Evolutionary conservation across 2,797 vertebrate species (phyloP).

Genomic region (Serranus cabrilla): DNA sequence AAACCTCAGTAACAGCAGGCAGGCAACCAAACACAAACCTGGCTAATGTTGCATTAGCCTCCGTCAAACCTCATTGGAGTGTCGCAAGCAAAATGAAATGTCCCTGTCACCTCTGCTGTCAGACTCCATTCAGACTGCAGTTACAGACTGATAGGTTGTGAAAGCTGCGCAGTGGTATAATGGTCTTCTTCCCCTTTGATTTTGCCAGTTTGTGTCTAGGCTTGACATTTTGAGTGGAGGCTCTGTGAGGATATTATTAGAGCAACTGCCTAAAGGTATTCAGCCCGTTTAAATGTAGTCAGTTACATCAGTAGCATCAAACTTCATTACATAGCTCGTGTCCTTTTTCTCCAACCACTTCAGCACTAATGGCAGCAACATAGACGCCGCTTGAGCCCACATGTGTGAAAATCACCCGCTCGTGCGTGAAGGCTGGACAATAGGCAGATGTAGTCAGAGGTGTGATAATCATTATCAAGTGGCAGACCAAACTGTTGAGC

Average conservation of each 20-base stretch:
- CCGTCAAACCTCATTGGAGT: conserved; percentile 46
- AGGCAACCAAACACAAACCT: conserved; percentile 32
- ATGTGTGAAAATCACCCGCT: conserved; percentile 22
- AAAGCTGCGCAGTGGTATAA: conserved; percentile 50
- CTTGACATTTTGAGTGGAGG: conserved; percentile 73
- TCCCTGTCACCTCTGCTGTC: conserved; percentile 74
- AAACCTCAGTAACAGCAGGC: conserved; percentile 31
- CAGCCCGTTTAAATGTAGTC: conserved; percentile 64
- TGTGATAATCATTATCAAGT: conserved; percentile 47
- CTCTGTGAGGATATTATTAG: conserved; percentile 76
- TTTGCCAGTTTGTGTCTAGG: conserved; percentile 60
- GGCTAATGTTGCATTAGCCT: conserved; percentile 47
- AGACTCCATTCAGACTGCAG: conserved; percentile 52
- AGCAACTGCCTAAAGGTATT: conserved; percentile 78
- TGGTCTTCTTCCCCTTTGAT: conserved; percentile 49
- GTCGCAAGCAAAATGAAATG: conserved; percentile 40
- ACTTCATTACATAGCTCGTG: conserved; percentile 71
- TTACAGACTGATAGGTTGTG: conserved; percentile 57
- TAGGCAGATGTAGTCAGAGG: conserved; percentile 19
- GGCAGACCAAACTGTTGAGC: conserved; percentile 28
- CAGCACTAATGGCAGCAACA: conserved; percentile 46
- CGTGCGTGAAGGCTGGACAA: conserved; percentile 16
- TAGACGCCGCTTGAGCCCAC: conserved; percentile 6
- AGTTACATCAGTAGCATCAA: conserved; percentile 74
- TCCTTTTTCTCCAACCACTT: conserved; percentile 68